These are phyloP conservation scores for Isaurus tuberculatus DNA, from an alignment of 92 coral and sea anemone genomes.

Conservation along the genomic window DNA sequence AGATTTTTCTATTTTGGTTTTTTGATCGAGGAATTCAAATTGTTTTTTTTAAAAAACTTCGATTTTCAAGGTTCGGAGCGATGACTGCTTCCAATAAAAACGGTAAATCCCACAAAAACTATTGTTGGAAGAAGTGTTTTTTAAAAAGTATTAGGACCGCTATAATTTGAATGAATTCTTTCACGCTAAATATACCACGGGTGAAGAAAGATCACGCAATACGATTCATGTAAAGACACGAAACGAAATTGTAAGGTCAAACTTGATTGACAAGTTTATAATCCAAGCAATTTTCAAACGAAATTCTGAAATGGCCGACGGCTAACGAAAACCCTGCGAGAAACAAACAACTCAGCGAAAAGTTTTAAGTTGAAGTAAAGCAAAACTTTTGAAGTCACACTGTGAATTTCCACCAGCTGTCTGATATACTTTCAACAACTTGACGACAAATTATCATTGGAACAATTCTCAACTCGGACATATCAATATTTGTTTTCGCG, in stretches of 20 bases:
- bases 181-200: conserved; percentile 44
- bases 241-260: conserved; percentile 1
- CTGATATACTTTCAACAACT: not conserved
- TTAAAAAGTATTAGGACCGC: conserved; percentile 34
- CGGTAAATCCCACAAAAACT: not conserved
- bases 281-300: not conserved
- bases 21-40: not conserved
- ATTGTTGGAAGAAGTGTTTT: not conserved
- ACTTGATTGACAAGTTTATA: conserved; percentile 1
- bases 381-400: conserved; percentile 12
- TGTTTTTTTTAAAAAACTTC: not conserved
- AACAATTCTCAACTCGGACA: conserved; percentile 30
- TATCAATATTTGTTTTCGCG: not conserved
- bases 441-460: conserved; percentile 17
- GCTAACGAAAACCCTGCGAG: not conserved
- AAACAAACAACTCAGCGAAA: conserved; percentile 14
- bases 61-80: not conserved
- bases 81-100: not conserved
- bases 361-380: not conserved
- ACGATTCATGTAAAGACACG: not conserved
- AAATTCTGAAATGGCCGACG: not conserved
- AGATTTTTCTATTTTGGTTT: not conserved
- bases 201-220: conserved; percentile 47
- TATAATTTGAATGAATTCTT: conserved; percentile 28
- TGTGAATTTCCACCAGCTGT: conserved; percentile 31